Evolutionary conservation across 2,797 vertebrate genomes (phyloP), one percentile per base, ranked within the genome.

Genomic region (Schizopygopsis pylzovi): DNA sequence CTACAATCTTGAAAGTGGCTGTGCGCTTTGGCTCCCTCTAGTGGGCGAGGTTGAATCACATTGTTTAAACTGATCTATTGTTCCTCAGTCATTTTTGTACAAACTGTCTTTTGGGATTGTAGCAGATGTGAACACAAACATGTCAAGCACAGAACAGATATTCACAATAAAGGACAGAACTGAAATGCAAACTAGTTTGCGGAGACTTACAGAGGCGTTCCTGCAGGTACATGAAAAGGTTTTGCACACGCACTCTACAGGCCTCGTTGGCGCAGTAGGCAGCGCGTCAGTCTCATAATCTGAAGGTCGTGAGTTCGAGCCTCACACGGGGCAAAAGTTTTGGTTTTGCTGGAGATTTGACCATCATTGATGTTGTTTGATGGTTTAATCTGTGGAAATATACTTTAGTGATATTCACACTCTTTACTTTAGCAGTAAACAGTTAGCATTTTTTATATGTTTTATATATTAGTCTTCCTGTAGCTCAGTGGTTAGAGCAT

Each of bases 241-340:
- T 2, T 1, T 1, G n/a, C 39, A 2, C 0, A 0, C 0, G 0
- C 0, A 0, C 0, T 0, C 0, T 9, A 1, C 2, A 18, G 2
- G 89, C 89, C 89, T 90, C 89, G 87, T 90, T 77, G 75, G 75
- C 75, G 75, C 75, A 77, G 75, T 77, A 77, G 75, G 75, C 75
- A 77, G 75, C 75, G 75, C 75, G 75, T 77, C 75, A 77, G 75
- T 77, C 75, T 77, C 85, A 89, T 89, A 89, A 87, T 89, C 88
- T 89, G 88, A 89, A 89, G 87, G 84, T 90, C 84, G 87, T 90
- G 89, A 90, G 86, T 90, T 90, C 87, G 89, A 90, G 88, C 88
- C 88, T 89, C 86, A 89, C 88, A 89, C 81, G 86, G 88, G 88
- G 86, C 88, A 89, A 0, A 2, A 0, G 0, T 28, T 83, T 80